Evolutionary conservation across 2,113 vertebrate genomes (phyloP).

Genomic region (Tyto alba): DNA sequence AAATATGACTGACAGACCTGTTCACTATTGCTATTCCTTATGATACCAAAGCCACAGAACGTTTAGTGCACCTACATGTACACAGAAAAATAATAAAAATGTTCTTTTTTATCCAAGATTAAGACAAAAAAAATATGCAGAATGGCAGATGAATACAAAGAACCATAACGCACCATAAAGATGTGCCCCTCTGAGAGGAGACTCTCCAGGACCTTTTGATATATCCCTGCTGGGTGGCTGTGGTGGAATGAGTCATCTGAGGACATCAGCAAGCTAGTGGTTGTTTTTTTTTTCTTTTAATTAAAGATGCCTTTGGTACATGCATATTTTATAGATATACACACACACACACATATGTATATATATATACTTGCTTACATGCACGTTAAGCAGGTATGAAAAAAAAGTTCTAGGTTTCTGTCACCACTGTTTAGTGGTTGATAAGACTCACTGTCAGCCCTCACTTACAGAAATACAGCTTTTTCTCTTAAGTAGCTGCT

Average conservation of each 20-base stretch:
- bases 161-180: neutral
- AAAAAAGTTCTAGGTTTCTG: neutral
- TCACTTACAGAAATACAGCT: neutral
- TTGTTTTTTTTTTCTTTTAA: neutral
- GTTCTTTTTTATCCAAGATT: neutral
- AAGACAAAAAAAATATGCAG: neutral
- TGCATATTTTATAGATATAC: no score
- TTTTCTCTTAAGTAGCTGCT: neutral
- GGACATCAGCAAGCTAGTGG: neutral
- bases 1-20: neutral
- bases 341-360: no score
- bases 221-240: accelerated
- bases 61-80: neutral
- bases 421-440: neutral
- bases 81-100: neutral
- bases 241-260: neutral
- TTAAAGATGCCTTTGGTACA: neutral
- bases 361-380: neutral
- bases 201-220: neutral
- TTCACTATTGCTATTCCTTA: neutral
- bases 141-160: neutral
- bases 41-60: neutral
- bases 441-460: neutral
- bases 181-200: neutral
- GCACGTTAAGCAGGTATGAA: neutral